Evolutionary conservation across 1,140 invertebrate genomes (phyloP).

Genomic region (Drosophila kepulauana): DNA sequence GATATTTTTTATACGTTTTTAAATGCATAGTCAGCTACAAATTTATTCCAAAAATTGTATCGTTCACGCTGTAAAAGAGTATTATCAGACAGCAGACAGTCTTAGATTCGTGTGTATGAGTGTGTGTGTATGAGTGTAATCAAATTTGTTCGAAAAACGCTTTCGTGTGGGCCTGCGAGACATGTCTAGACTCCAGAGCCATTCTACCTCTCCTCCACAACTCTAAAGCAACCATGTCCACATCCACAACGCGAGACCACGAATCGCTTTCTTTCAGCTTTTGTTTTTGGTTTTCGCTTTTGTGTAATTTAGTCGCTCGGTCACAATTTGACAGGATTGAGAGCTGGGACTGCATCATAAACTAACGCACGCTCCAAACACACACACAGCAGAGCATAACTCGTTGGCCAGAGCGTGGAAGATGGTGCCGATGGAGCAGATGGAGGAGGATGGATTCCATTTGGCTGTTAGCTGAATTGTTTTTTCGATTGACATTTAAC

Average conservation of each 20-base stretch:
- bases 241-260: neutral
- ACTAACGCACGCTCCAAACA: slow-evolving; percentile 7
- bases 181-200: slow-evolving; percentile 14
- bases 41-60: neutral
- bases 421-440: neutral
- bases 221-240: neutral
- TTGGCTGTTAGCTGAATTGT: slow-evolving; percentile 11
- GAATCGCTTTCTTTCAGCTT: slow-evolving; percentile 48
- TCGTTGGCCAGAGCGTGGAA: neutral
- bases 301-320: slow-evolving; percentile 35
- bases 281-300: slow-evolving; percentile 4
- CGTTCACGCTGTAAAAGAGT: neutral
- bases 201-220: neutral
- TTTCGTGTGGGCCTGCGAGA: slow-evolving; percentile 57
- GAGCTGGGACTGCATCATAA: slow-evolving; percentile 32
- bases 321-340: slow-evolving; percentile 45
- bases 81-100: neutral
- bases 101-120: slow-evolving; percentile 2
- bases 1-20: no score
- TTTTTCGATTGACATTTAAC: slow-evolving; percentile 40
- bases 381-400: neutral
- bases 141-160: slow-evolving; percentile 64
- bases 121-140: slow-evolving; percentile 34
- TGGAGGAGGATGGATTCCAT: slow-evolving; percentile 11
- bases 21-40: neutral